A percentile compares a stretch with the other conserved stretches of the same genome.
These are phyloP conservation scores for Caenorhabditis briggsae DNA, from an alignment of 1,140 invertebrate species.

Conservation along the genomic window DNA sequence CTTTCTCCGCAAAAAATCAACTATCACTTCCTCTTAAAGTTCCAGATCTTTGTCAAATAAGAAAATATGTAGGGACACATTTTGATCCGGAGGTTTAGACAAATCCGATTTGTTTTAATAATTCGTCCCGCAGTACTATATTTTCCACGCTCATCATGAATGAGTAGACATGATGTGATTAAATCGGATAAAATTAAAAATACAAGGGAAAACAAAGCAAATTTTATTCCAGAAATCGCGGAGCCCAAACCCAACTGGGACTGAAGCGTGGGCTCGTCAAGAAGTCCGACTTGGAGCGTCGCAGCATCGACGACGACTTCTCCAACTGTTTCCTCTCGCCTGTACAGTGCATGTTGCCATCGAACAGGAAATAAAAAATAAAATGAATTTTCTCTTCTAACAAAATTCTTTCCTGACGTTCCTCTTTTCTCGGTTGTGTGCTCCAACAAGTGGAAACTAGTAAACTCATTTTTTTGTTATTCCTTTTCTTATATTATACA, in stretches of 20 bases:
- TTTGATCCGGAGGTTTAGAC: too few species aligned
- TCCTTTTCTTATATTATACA: neutral
- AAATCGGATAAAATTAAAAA: neutral
- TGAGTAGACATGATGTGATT: neutral
- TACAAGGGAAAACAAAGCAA: neutral
- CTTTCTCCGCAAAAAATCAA: neutral
- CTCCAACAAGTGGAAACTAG: constrained; percentile 35
- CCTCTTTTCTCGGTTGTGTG: constrained; percentile 16
- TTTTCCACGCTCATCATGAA: neutral
- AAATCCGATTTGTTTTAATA: neutral
- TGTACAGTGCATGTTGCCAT: constrained; percentile 59
- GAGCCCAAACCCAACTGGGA: constrained; percentile 27
- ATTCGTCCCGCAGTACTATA: too few species aligned
- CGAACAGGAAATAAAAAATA: constrained; percentile 40
- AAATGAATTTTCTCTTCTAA: neutral
- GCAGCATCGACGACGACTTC: constrained; percentile 59
- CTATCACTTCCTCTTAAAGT: too few species aligned
- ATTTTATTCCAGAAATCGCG: constrained; percentile 17
- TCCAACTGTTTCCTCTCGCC: constrained; percentile 62
- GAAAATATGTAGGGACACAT: too few species aligned
- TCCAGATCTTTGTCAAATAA: too few species aligned
- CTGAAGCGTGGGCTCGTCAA: constrained; percentile 33
- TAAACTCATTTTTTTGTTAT: constrained; percentile 22
- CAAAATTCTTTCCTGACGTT: constrained; percentile 13
- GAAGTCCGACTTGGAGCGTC: constrained; percentile 49